These are phyloP conservation scores for Steatocranus sp. DNA, from an alignment of 2,797 vertebrate species.

Conservation along the genomic window DNA sequence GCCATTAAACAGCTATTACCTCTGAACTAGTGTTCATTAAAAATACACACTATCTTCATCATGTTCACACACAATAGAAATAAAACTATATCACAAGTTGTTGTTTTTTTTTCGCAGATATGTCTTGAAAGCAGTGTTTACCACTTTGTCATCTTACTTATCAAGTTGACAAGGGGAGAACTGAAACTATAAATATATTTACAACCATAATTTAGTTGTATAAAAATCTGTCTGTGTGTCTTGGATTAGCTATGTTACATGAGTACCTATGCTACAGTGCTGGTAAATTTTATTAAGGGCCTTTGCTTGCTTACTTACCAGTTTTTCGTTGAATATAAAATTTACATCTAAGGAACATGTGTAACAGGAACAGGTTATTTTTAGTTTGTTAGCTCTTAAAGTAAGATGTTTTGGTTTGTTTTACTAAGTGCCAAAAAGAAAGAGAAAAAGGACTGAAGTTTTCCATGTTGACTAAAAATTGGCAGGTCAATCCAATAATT, in stretches of 20 bases:
- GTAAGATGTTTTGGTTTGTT: not conserved
- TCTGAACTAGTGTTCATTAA: constrained; percentile 15
- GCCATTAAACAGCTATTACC: constrained; percentile 54
- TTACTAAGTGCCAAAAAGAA: not conserved
- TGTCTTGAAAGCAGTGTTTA: not conserved
- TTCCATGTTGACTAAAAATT: not conserved
- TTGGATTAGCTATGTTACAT: not conserved
- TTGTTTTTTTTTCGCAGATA: not conserved
- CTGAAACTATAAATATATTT: not conserved
- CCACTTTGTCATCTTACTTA: not conserved
- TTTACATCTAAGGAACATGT: not conserved
- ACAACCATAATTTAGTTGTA: not conserved
- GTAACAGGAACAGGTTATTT: not conserved
- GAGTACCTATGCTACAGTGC: not conserved
- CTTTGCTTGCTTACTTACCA: not conserved
- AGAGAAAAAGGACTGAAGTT: not conserved
- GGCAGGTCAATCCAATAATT: not conserved
- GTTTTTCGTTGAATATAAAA: not conserved
- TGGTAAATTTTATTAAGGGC: not conserved
- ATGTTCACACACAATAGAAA: not conserved
- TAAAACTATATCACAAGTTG: not conserved
- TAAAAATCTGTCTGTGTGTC: not conserved
- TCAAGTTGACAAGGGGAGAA: not conserved
- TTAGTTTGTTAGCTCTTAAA: not conserved
- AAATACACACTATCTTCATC: constrained; percentile 27